Percentiles rank a stretch among this genome's conserved stretches.
Evolutionary conservation across 2,797 vertebrate genomes (phyloP).

Genomic region (Leucoraja ocellata): DNA sequence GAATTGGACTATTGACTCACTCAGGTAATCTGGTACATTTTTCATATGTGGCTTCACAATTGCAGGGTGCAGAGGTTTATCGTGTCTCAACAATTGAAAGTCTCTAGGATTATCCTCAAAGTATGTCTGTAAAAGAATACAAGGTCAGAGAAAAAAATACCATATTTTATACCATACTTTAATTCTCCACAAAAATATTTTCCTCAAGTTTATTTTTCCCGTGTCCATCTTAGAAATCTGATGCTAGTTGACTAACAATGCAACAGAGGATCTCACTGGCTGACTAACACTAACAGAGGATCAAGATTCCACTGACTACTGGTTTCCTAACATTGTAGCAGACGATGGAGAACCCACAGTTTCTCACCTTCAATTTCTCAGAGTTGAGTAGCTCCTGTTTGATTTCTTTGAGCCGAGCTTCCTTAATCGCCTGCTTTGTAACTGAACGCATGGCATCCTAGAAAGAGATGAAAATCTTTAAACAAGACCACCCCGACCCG

Average conservation of each 20-base stretch:
- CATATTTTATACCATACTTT: too few species aligned
- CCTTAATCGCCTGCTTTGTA: constrained; percentile 83
- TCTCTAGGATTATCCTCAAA: constrained; percentile 90
- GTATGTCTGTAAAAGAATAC: constrained; percentile 60
- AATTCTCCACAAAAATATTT: background rate
- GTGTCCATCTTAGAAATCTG: background rate
- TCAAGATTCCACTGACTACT: too few species aligned
- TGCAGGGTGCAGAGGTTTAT: constrained; percentile 79
- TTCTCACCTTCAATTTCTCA: constrained; percentile 78
- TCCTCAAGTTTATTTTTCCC: background rate
- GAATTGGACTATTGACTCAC: constrained; percentile 52
- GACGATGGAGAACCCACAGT: background rate
- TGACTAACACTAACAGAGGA: too few species aligned
- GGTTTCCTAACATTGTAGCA: background rate
- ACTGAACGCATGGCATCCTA: constrained; percentile 90
- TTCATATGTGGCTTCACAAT: constrained; percentile 78
- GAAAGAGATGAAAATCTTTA: background rate
- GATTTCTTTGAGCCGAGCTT: constrained; percentile 85
- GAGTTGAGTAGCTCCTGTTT: constrained; percentile 87
- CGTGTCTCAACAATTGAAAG: constrained; percentile 77
- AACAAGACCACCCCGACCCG: too few species aligned
- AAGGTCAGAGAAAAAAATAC: background rate
- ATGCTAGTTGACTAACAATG: background rate
- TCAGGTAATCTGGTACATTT: constrained; percentile 79
- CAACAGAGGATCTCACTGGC: background rate